phyloP scores from a whole-genome alignment of 2,797 vertebrate genomes.

The Lates japonicus region DNA sequence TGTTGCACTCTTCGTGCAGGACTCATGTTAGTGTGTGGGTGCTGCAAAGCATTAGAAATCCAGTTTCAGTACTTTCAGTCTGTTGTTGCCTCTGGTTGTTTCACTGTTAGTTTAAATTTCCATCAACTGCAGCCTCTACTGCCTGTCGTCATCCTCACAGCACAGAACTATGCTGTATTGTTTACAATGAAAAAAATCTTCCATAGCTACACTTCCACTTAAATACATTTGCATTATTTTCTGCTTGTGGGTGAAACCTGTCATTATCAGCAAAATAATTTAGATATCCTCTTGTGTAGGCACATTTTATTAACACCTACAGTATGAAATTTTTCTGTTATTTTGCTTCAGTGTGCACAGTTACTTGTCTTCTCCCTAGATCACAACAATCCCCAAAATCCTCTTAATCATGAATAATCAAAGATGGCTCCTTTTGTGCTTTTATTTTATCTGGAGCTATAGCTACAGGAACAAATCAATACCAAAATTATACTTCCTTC shows the following conservation, averaged over 20 bases:
- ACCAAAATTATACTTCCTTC: background rate
- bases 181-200: background rate
- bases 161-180: too few relatives aligned
- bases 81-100: slow-evolving; percentile 51
- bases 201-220: background rate
- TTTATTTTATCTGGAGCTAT: too few relatives aligned
- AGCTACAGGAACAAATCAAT: background rate
- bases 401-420: too few relatives aligned
- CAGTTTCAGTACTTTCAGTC: slow-evolving; percentile 67
- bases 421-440: too few relatives aligned
- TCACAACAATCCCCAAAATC: background rate
- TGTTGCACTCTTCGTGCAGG: slow-evolving; percentile 62
- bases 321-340: too few relatives aligned
- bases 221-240: background rate
- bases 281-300: background rate
- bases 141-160: background rate
- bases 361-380: background rate
- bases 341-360: too few relatives aligned
- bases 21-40: slow-evolving; percentile 49
- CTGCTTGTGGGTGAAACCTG: background rate
- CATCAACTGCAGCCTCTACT: background rate
- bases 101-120: slow-evolving; percentile 33
- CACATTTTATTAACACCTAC: background rate
- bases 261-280: background rate
- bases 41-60: slow-evolving; percentile 55